These are phyloP conservation scores for Hemiprocne comata DNA, from an alignment of 2,113 vertebrate genomes.

Conservation along the genomic window DNA sequence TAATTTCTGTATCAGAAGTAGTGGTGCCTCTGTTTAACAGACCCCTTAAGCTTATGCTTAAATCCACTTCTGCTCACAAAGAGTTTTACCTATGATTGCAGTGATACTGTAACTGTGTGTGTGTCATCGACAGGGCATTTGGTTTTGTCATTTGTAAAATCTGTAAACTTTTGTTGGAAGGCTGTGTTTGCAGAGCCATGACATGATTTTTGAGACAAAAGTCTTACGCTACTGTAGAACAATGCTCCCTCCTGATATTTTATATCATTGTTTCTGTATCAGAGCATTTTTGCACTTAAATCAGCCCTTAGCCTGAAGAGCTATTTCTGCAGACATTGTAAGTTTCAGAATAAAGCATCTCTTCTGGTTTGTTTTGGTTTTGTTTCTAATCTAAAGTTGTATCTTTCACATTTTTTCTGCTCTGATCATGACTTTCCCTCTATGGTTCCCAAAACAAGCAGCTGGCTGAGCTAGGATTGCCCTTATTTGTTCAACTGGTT, in stretches of 20 bases:
- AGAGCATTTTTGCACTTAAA: not conserved
- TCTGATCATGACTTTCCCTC: not conserved
- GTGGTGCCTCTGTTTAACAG: not conserved
- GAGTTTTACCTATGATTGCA: not conserved
- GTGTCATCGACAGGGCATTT: not conserved
- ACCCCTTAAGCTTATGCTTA: not conserved
- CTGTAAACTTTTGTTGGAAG: not conserved
- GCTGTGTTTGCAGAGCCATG: not conserved
- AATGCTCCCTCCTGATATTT: not conserved
- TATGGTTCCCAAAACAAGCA: slow-evolving; percentile 32
- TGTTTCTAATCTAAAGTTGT: not conserved
- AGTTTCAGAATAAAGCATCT: not conserved
- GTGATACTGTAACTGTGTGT: not conserved
- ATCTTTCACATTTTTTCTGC: not conserved
- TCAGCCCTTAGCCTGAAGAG: not conserved
- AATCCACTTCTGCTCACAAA: not conserved
- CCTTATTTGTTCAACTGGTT: slow-evolving; percentile 55
- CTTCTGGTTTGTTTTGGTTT: not conserved
- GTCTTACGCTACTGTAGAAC: not conserved
- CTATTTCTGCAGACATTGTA: not conserved
- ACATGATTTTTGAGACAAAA: not conserved
- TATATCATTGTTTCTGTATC: not conserved
- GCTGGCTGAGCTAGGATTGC: slow-evolving; percentile 2
- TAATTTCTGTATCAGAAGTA: not conserved
- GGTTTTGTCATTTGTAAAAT: not conserved